Evolutionary conservation across 92 coral and sea anemone species (phyloP).

Genomic region (Porites rus): DNA sequence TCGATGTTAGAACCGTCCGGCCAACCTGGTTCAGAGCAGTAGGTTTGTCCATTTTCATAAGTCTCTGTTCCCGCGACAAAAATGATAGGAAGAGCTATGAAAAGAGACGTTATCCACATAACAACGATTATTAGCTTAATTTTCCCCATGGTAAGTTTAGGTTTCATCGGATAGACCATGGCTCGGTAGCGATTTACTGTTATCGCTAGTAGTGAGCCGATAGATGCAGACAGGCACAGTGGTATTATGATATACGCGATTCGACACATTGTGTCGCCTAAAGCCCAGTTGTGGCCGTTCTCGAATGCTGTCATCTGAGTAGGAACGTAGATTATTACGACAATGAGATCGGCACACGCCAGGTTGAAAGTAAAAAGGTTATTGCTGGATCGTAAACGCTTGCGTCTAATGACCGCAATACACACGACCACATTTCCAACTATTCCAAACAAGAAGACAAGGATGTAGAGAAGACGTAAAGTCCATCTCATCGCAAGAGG

Average conservation of each 20-base stretch:
- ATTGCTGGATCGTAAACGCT: constrained; percentile 83
- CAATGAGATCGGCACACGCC: constrained; percentile 85
- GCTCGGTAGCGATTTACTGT: constrained; percentile 85
- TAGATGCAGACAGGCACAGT: constrained; percentile 82
- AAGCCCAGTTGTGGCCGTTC: constrained; percentile 92
- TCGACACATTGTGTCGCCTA: constrained; percentile 86
- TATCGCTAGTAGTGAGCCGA: constrained; percentile 85
- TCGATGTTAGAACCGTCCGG: constrained; percentile 55
- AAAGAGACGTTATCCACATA: constrained; percentile 78
- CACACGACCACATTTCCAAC: constrained; percentile 92
- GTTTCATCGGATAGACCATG: constrained; percentile 78
- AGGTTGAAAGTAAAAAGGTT: constrained; percentile 88
- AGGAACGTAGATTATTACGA: constrained; percentile 83
- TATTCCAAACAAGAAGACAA: constrained; percentile 78
- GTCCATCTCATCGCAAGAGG: constrained; percentile 81
- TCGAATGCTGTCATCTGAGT: constrained; percentile 97
- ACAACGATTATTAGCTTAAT: constrained; percentile 75
- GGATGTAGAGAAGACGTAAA: constrained; percentile 79
- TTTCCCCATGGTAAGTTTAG: constrained; percentile 65
- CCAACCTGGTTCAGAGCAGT: constrained; percentile 81
- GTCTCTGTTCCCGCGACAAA: constrained; percentile 76
- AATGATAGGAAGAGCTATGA: constrained; percentile 60
- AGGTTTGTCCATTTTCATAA: constrained; percentile 66
- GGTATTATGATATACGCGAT: constrained; percentile 86
- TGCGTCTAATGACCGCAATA: constrained; percentile 74